Conservation (phyloP, 2,113 vertebrate genomes). For the Microcebus ravelobensis region DNA sequence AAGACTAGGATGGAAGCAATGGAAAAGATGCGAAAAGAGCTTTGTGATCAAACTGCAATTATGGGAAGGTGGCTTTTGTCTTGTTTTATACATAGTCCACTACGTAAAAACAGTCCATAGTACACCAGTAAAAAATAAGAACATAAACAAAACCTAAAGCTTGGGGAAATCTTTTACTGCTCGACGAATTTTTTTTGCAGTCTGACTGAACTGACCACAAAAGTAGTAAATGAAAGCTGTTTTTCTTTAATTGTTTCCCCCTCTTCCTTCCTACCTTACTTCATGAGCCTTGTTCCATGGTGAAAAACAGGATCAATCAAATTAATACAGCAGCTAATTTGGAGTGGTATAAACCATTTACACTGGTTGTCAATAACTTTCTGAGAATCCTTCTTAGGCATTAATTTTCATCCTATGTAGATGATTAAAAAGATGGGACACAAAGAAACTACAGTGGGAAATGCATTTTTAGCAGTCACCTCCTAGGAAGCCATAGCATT, state of each 20-base stretch:
- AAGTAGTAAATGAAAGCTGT: not conserved
- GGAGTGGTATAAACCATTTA: not conserved
- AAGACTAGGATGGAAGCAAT: not conserved
- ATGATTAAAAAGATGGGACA: not conserved
- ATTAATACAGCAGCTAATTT: not conserved
- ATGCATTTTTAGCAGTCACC: not conserved
- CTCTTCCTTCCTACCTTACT: not conserved
- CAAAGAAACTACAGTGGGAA: not conserved
- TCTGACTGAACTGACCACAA: not conserved
- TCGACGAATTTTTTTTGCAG: not conserved
- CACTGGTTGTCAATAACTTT: not conserved
- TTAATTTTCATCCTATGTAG: not conserved
- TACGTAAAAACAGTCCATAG: not conserved
- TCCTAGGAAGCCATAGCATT: not conserved
- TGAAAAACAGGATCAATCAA: not conserved
- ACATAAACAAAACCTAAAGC: conserved; percentile 30
- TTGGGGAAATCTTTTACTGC: not conserved
- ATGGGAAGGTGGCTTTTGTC: not conserved
- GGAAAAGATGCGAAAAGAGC: not conserved
- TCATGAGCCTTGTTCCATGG: not conserved
- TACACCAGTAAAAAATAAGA: not conserved
- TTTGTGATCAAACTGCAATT: not conserved
- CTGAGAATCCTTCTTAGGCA: not conserved
- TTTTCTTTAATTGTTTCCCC: not conserved
- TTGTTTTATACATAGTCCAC: not conserved